These are phyloP conservation scores for Anguilla marmorata DNA, from an alignment of 2,797 vertebrate genomes.

Conservation along the genomic window DNA sequence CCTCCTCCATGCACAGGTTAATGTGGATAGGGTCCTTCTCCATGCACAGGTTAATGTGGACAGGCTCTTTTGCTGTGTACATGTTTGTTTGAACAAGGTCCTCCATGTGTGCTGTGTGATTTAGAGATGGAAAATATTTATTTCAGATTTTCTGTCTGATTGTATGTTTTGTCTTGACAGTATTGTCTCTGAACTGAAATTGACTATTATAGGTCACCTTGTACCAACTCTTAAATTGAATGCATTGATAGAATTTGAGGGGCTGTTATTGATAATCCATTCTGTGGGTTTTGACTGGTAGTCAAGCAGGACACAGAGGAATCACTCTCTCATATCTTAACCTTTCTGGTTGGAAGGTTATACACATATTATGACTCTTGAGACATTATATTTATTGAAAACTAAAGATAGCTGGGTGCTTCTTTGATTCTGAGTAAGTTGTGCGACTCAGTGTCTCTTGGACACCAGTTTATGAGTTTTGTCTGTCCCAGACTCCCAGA, in stretches of 20 bases:
- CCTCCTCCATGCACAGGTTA: no score
- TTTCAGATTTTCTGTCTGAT: conserved; percentile 21
- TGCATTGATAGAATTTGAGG: neutral
- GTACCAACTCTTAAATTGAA: conserved; percentile 26
- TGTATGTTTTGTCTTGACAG: neutral
- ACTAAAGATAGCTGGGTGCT: neutral
- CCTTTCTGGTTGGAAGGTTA: neutral
- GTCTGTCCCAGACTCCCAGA: neutral
- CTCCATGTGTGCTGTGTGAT: conserved; percentile 39
- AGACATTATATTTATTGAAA: neutral
- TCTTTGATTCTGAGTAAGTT: neutral
- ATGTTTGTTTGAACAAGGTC: neutral
- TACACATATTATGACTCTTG: neutral
- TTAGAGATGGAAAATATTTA: conserved; percentile 28
- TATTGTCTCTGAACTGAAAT: conserved; percentile 12
- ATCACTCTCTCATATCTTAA: neutral
- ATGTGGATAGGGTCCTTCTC: no score
- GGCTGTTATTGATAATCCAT: neutral
- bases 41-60: no score
- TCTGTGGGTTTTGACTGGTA: neutral
- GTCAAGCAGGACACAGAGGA: neutral
- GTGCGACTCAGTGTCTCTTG: neutral
- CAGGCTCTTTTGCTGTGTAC: no score
- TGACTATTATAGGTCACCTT: neutral
- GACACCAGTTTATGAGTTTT: conserved; percentile 19